Evolutionary conservation across 2,888 invertebrate genomes (phyloP), one percentile per base, ranked within the genome.

Genomic region (Amphipoea oculea): DNA sequence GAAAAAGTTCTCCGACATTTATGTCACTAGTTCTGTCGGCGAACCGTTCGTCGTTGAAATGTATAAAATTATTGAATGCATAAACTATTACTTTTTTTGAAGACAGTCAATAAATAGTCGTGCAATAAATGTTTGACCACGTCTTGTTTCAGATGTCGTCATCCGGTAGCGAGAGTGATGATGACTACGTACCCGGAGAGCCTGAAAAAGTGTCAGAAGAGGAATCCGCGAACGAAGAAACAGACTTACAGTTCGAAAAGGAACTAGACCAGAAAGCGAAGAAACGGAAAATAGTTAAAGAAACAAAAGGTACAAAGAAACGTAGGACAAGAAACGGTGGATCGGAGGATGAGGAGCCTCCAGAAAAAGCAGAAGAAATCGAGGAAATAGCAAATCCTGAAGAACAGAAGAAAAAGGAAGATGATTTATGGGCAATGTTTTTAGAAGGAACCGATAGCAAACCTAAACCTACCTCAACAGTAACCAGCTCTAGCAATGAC

Each of bases 371-470:
- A 72, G 86, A 90, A 68, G 89, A 89, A 81, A 85, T 69, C 29
- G 94, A 95, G 79, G 92, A 92, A 83, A 90, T 92, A 67, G 68
- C 93, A 40, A 94, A 97, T 72, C 97, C 97, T 74, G 98, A 97
- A 90, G 97, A 98, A 82, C 97, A 97, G 86, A 98, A 98, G 91
- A 98, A 98, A 89, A 97, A 97, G 89, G 98, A 98, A 67, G 98
- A 98, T 90, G 98, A 98, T 77, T 94, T 99, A 23, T 99, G 98
- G 98, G 98, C 98, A 48, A 98, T 97, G 94, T 98, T 98, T 92
- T 96, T 98, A 90, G 98, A 98, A 92, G 98, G 98, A 89, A 98
- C 98, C 67, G 97, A 97, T 86, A 95, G 93, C 20, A 96, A 95
- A 91, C 92, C 94, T 23, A 96, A 95, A 88, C 51, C 86, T 66